phyloP scores from a whole-genome alignment of 1,140 invertebrate species.

The Calycopis cecrops region DNA sequence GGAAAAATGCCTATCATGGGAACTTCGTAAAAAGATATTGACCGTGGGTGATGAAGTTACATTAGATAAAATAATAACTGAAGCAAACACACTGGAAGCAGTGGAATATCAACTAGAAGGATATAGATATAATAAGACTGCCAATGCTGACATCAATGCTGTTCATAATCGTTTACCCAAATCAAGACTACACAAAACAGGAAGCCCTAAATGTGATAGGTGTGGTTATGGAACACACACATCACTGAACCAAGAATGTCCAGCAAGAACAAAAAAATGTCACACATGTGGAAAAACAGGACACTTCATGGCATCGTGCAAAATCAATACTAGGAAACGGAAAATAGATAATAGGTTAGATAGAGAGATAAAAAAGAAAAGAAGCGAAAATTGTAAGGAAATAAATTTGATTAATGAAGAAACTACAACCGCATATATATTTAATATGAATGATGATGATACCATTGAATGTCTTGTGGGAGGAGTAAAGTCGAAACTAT shows the following conservation, averaged over 20 bases:
- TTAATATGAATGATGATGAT: not conserved
- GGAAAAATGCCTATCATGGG: slow-evolving; percentile 24
- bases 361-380: no score
- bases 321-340: no score
- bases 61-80: slow-evolving; percentile 24
- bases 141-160: no score
- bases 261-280: not conserved
- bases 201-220: not conserved
- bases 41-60: slow-evolving; percentile 23
- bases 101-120: slow-evolving; percentile 28
- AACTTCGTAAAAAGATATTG: slow-evolving; percentile 30
- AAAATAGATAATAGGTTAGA: not conserved
- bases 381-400: no score
- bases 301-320: not conserved
- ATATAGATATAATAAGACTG: slow-evolving; percentile 19
- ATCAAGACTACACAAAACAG: not conserved
- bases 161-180: no score
- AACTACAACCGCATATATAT: not conserved
- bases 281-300: not conserved
- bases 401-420: no score
- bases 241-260: not conserved
- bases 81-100: slow-evolving; percentile 30
- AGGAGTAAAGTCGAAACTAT: slow-evolving; percentile 23
- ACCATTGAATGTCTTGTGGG: slow-evolving; percentile 29
- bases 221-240: not conserved